Percentiles rank a stretch among this genome's conserved stretches.
Conservation (phyloP, 2,113 vertebrate genomes). For the Sakesphorus luctuosus region DNA sequence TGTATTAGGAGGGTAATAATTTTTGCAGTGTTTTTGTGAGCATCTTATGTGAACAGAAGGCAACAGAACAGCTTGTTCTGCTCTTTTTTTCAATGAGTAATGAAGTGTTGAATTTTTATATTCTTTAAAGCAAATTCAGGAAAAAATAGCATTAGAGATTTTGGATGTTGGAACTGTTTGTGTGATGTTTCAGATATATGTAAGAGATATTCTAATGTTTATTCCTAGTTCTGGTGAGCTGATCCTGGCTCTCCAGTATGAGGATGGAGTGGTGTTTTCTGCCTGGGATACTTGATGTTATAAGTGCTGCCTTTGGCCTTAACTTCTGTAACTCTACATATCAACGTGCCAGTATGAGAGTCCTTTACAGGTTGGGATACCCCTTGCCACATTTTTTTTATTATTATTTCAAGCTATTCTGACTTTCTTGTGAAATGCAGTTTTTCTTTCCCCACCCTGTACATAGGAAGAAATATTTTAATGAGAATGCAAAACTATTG, state of each 20-base stretch:
- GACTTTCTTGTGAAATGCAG: not conserved
- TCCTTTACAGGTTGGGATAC: not conserved
- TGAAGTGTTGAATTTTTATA: not conserved
- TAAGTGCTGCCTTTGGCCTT: not conserved
- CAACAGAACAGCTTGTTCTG: not conserved
- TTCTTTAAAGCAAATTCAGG: not conserved
- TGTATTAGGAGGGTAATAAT: not conserved
- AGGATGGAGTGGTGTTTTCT: not conserved
- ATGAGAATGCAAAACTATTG: not conserved
- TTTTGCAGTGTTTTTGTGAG: not conserved
- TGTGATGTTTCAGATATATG: not conserved
- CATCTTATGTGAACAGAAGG: not conserved
- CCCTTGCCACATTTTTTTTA: not conserved
- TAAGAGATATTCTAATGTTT: not conserved
- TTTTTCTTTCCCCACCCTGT: not conserved
- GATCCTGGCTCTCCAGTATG: not conserved
- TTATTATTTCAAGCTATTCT: not conserved
- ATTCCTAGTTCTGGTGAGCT: not conserved
- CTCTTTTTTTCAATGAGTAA: not conserved
- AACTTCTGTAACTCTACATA: not conserved
- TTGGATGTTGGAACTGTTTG: not conserved
- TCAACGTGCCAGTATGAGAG: fast-evolving
- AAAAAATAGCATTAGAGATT: not conserved
- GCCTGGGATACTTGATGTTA: not conserved
- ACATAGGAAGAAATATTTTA: not conserved